These are phyloP conservation scores for Neomonachus schauinslandi DNA, from an alignment of 2,113 vertebrate species.

Conservation along the genomic window DNA sequence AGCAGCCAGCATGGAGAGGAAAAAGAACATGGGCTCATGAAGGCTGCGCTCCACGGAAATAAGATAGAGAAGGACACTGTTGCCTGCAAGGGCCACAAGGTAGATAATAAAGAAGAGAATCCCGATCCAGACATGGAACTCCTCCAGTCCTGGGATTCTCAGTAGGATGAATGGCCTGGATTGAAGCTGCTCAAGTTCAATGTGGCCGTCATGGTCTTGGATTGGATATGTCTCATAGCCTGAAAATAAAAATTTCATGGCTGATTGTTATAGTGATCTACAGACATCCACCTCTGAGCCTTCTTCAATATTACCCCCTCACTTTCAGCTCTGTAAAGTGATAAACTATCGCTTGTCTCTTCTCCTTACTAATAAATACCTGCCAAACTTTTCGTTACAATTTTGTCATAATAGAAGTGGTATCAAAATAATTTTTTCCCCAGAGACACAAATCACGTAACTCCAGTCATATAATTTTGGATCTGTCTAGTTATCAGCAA, in stretches of 20 bases:
- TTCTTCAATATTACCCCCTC: not conserved
- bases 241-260: conserved; percentile 35
- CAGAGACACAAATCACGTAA: not conserved
- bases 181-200: conserved; percentile 41
- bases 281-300: not conserved
- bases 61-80: conserved; percentile 27
- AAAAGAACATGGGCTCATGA: conserved; percentile 56
- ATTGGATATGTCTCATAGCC: not conserved
- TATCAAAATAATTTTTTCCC: not conserved
- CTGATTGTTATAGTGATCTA: not conserved
- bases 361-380: not conserved
- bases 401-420: not conserved
- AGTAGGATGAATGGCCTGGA: conserved; percentile 15
- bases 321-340: not conserved
- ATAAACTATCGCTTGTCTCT: not conserved
- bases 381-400: not conserved
- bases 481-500: not conserved
- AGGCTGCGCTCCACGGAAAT: conserved; percentile 12
- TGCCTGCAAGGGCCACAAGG: not conserved
- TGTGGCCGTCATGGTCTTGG: not conserved
- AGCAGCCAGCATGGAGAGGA: conserved; percentile 43
- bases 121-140: not conserved
- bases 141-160: conserved; percentile 48
- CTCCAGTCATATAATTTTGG: not conserved
- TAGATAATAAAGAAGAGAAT: conserved; percentile 55